Conservation (phyloP, 1,140 invertebrate species). For the Oncopeltus fasciatus region DNA sequence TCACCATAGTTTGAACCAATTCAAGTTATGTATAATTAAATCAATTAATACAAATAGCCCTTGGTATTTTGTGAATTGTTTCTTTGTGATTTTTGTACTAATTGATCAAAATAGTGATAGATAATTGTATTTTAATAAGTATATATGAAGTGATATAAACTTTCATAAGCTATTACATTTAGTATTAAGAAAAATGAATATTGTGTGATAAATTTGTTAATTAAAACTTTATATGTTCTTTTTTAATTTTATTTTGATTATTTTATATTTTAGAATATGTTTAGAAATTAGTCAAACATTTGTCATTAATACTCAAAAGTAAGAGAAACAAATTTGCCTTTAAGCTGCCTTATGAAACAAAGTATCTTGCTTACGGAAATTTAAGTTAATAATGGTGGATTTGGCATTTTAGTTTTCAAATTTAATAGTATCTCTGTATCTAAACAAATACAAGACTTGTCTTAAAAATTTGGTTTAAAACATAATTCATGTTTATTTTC, state of each 20-base stretch:
- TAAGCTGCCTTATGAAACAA: slow-evolving; percentile 1
- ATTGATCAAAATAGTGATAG: slow-evolving; percentile 8
- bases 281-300: neutral
- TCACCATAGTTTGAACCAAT: neutral
- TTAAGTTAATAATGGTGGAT: neutral
- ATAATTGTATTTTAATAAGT: slow-evolving; percentile 1
- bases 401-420: neutral
- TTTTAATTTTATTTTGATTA: neutral
- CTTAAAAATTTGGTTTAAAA: neutral
- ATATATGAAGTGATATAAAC: slow-evolving; percentile 4
- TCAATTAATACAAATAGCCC: neutral
- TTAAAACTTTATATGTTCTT: neutral
- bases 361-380: neutral
- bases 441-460: neutral
- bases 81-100: slow-evolving; percentile 8
- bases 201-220: neutral
- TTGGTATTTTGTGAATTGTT: neutral
- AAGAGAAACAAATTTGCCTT: slow-evolving; percentile 10
- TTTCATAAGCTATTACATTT: slow-evolving; percentile 2
- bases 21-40: neutral
- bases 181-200: slow-evolving; percentile 1
- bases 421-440: neutral
- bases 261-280: slow-evolving; percentile 3
- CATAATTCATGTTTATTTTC: neutral
- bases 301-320: neutral